Evolutionary conservation across 2,888 invertebrate genomes (phyloP).

Genomic region (Ditylenchus weischeri): DNA sequence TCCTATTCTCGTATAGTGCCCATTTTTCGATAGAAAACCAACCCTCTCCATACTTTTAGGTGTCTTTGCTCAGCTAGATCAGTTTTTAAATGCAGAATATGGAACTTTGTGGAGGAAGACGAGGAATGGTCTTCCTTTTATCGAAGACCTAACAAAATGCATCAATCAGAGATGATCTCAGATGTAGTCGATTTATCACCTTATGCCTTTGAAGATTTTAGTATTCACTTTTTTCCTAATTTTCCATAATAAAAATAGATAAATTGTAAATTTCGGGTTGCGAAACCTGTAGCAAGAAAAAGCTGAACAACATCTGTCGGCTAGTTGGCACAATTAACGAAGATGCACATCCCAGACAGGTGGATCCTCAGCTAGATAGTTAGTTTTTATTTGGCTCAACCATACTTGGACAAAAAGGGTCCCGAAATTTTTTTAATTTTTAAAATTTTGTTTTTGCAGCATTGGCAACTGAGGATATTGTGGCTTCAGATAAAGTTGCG

Average conservation of each 20-base stretch:
- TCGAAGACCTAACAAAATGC: conserved; percentile 38
- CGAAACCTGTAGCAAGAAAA: conserved; percentile 38
- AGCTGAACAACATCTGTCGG: conserved; percentile 30
- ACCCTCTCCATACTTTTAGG: conserved; percentile 15
- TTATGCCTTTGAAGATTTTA: neutral
- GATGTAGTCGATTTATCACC: conserved; percentile 40
- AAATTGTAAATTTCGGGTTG: conserved; percentile 37
- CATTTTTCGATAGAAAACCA: too few species aligned
- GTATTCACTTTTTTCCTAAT: neutral
- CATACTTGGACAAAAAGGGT: too few species aligned
- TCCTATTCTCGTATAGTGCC: too few species aligned
- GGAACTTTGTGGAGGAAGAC: conserved; percentile 34
- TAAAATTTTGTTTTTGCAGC: conserved; percentile 14
- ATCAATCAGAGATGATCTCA: conserved; percentile 41
- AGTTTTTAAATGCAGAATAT: conserved; percentile 37
- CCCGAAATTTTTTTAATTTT: neutral
- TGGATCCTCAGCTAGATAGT: too few species aligned
- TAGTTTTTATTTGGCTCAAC: too few species aligned
- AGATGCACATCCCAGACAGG: too few species aligned
- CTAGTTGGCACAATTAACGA: conserved; percentile 4
- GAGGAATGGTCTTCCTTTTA: conserved; percentile 41
- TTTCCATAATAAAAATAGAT: conserved; percentile 12
- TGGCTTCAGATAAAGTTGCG: conserved; percentile 62
- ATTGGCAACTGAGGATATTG: conserved; percentile 29
- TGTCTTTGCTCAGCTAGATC: conserved; percentile 42